These are phyloP conservation scores for Agrilus mali DNA, from an alignment of 2,888 invertebrate genomes.

Conservation along the genomic window DNA sequence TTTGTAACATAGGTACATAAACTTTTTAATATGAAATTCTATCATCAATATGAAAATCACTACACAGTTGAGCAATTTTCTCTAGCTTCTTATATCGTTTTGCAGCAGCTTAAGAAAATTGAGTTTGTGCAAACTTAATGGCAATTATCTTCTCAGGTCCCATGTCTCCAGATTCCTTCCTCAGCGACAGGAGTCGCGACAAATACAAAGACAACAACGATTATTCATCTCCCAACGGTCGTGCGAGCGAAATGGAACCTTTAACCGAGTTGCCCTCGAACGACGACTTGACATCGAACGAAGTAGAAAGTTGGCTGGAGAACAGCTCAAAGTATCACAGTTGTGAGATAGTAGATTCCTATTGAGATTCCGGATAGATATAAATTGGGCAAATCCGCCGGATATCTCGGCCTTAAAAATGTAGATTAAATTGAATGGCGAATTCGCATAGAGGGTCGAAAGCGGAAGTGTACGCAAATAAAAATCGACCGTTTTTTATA, in stretches of 20 bases:
- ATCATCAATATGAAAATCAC: no score
- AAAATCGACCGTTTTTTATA: neutral
- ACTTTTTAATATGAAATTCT: no score
- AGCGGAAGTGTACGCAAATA: neutral
- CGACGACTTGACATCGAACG: conserved; percentile 50
- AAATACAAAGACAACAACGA: conserved; percentile 30
- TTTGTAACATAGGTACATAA: no score
- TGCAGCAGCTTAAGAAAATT: no score
- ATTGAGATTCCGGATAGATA: conserved; percentile 15
- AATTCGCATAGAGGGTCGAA: neutral
- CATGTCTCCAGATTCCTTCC: conserved; percentile 28
- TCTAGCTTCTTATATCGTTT: no score
- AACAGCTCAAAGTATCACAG: conserved; percentile 66
- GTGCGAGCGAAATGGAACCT: conserved; percentile 49
- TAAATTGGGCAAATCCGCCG: neutral
- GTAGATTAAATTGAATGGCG: no score
- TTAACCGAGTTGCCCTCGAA: conserved; percentile 51
- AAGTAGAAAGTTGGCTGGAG: conserved; percentile 60
- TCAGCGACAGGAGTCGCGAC: conserved; percentile 27
- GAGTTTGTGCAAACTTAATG: no score
- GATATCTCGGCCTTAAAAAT: no score
- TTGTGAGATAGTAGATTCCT: conserved; percentile 55
- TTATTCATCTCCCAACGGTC: conserved; percentile 32
- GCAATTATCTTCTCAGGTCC: conserved; percentile 13
- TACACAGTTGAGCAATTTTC: no score